These are phyloP conservation scores for Epistrophe grossulariae DNA, from an alignment of 2,888 invertebrate species.

Conservation along the genomic window DNA sequence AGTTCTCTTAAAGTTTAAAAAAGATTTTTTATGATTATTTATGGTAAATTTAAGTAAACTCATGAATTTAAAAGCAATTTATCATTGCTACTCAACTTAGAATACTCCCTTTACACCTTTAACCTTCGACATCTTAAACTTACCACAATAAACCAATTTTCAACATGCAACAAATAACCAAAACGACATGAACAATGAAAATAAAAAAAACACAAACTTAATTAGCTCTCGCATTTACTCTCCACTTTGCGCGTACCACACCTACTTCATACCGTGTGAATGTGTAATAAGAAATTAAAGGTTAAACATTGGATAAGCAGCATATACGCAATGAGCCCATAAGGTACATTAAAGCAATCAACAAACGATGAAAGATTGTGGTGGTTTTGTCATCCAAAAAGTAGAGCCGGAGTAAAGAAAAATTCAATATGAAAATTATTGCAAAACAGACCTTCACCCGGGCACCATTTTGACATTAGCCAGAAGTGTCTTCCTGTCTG, in stretches of 20 bases:
- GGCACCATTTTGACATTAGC: constrained; percentile 54
- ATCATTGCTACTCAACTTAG: background rate
- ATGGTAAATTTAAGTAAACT: background rate
- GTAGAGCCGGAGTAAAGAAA: background rate
- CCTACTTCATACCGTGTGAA: background rate
- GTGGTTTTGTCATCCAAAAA: constrained; percentile 48
- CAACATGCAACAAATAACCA: constrained; percentile 25
- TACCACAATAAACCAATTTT: constrained; percentile 30
- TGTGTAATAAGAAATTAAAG: constrained; percentile 78
- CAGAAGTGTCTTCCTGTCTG: background rate
- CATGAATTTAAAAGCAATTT: background rate
- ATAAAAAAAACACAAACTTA: constrained; percentile 25
- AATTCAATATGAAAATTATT: constrained; percentile 57
- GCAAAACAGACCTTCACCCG: constrained; percentile 24
- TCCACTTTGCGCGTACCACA: background rate
- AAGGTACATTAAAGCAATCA: constrained; percentile 82
- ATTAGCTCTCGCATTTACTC: constrained; percentile 37
- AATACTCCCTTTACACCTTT: constrained; percentile 8
- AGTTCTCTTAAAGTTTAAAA: too few species aligned
- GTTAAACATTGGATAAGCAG: constrained; percentile 78
- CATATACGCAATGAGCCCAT: constrained; percentile 80
- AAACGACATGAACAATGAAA: background rate
- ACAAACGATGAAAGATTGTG: constrained; percentile 79
- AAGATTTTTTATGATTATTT: too few species aligned
- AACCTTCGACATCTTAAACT: constrained; percentile 20